These are phyloP conservation scores for Tortrix viridana DNA, from an alignment of 2,888 invertebrate genomes.

Conservation along the genomic window DNA sequence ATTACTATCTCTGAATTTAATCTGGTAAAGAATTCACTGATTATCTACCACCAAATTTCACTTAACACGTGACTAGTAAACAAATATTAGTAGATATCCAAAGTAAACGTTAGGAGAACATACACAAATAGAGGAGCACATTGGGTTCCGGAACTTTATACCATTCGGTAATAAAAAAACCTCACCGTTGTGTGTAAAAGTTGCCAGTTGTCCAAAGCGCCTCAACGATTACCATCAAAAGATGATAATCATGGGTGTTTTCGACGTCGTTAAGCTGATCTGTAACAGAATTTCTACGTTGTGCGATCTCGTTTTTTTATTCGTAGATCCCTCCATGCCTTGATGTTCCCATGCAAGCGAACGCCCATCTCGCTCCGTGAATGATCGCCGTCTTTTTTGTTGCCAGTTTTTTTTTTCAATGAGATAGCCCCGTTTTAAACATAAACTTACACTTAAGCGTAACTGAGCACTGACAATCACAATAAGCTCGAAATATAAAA, in stretches of 20 bases:
- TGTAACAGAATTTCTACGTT: constrained; percentile 82
- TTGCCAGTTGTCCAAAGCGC: constrained; percentile 80
- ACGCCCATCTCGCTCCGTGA: constrained; percentile 33
- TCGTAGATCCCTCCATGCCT: constrained; percentile 48
- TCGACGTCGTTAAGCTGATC: constrained; percentile 84
- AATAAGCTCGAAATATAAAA: constrained; percentile 57
- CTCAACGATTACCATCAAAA: constrained; percentile 82
- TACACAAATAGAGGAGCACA: constrained; percentile 64
- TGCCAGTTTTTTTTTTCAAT: constrained; percentile 28
- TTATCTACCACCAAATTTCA: constrained; percentile 9
- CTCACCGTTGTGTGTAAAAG: constrained; percentile 76
- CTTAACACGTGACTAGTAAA: constrained; percentile 21
- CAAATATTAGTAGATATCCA: constrained; percentile 41
- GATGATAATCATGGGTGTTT: constrained; percentile 84
- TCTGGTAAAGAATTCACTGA: background rate
- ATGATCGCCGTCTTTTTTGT: constrained; percentile 15
- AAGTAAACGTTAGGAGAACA: constrained; percentile 45
- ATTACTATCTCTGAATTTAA: background rate
- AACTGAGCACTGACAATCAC: constrained; percentile 60
- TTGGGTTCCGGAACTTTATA: constrained; percentile 61
- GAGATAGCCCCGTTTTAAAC: constrained; percentile 50
- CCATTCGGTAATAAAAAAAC: constrained; percentile 67
- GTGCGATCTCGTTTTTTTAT: constrained; percentile 73
- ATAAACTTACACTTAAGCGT: constrained; percentile 46
- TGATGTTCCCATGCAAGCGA: constrained; percentile 66